Base-by-base conservation (phyloP, 1,140 invertebrate species). In the Aphidius ervi region DNA sequence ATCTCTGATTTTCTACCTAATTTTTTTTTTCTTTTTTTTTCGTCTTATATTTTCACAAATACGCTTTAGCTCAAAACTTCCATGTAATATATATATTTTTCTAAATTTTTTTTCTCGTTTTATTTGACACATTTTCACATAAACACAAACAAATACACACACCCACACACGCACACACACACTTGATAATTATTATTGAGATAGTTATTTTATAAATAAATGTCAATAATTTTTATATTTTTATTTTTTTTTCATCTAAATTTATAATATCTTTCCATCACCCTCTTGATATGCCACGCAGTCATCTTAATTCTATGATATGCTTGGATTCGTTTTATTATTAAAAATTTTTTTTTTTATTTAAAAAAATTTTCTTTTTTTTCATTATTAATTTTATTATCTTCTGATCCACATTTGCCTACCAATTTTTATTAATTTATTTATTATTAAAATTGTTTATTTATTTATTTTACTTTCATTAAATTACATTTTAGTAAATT, bases 1-100 rank as follows among this genome's bases (percentile, higher is more conserved):
- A 72, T 66, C 66, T 63, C 68, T 61, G 23, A 31, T 31, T 31
- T 31, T 31, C 2, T 31, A 31, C 55, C 56, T 66, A 61, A 43
- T 7, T 41, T 46, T 45, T 31, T 58, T 57, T 53, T 47, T 42
- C 63, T 59, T 59, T 46, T 53, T 63, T 54, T 52, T 58, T 61
- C 10, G n/a, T 53, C 54, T 64, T 48, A 61, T 62, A 61, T 62
- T 61, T 48, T 56, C 9, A 58, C 46, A 20, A 43, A 9, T 50
- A 42, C 46, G 40, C 50, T 37, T 53, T n/a, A 9, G 9, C 5
- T 46, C 8, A 23, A 16, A 37, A 48, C 43, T 56, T 48, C 46
- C 16, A 46, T 39, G n/a, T 57, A 31, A 41, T 60, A 45, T 60
- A 20, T 46, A 39, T 46, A 56, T 55, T 49, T 37, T 58, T 8